Percentiles rank a stretch among this genome's conserved stretches.
Conservation (phyloP, 2,113 vertebrate genomes). For the Indicator indicator region DNA sequence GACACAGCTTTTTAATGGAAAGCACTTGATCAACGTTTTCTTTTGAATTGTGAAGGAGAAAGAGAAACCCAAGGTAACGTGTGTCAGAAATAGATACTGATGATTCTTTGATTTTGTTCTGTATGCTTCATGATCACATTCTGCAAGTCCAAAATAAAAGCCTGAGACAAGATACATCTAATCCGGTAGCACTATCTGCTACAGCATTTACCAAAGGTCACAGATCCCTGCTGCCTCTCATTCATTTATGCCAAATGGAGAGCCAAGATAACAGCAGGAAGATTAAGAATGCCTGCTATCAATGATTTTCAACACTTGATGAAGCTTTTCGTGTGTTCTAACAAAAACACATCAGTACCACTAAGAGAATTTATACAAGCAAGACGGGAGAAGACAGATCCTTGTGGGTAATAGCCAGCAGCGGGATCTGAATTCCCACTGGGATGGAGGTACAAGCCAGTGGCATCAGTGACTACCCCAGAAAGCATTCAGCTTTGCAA, state of each 20-base stretch:
- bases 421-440: not conserved
- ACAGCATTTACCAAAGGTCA: not conserved
- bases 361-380: not conserved
- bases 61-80: not conserved
- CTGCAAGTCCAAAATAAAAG: not conserved
- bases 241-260: not conserved
- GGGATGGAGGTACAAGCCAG: fast-evolving
- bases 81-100: not conserved
- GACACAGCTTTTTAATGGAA: not conserved
- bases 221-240: not conserved
- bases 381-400: not conserved
- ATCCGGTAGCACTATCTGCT: not conserved
- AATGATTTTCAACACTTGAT: not conserved
- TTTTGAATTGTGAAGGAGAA: not conserved
- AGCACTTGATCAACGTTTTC: fast-evolving
- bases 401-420: not conserved
- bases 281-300: not conserved
- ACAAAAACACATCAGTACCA: not conserved
- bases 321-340: not conserved
- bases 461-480: not conserved
- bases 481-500: not conserved
- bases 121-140: not conserved
- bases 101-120: not conserved
- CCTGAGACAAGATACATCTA: not conserved
- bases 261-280: not conserved